Evolutionary conservation across 1,140 invertebrate species (phyloP).

Genomic region (Drosophila mayri): DNA sequence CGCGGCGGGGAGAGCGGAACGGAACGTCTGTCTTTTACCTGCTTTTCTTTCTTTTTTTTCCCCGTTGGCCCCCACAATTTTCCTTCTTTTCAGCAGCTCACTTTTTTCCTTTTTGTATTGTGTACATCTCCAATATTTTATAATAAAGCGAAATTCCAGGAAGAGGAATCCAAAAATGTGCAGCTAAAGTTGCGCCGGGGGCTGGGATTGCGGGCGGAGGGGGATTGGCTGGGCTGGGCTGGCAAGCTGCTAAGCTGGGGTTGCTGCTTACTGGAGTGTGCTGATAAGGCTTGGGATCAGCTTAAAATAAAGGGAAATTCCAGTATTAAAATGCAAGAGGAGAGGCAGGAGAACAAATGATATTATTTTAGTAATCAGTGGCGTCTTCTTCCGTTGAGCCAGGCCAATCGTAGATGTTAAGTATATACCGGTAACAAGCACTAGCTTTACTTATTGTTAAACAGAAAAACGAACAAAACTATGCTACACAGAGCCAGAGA

Average conservation of each 20-base stretch:
- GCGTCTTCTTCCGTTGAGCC: conserved; percentile 4
- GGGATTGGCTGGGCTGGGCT: background rate
- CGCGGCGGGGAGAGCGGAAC: conserved; percentile 7
- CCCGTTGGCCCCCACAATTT: conserved; percentile 9
- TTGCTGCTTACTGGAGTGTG: conserved; percentile 58
- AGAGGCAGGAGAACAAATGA: background rate
- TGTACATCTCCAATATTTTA: conserved; percentile 59
- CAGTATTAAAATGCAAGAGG: conserved; percentile 18
- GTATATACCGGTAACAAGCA: background rate
- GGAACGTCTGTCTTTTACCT: conserved; percentile 36
- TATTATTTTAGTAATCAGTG: conserved; percentile 36
- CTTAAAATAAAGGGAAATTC: conserved; percentile 53
- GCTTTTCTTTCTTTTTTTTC: conserved; percentile 6
- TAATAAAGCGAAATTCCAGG: conserved; percentile 57
- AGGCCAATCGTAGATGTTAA: background rate
- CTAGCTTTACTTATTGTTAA: background rate
- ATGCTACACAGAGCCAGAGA: too few relatives aligned
- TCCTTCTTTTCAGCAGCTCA: conserved; percentile 20
- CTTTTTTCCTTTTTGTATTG: conserved; percentile 22
- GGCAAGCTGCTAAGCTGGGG: conserved; percentile 17
- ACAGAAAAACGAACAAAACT: too few relatives aligned
- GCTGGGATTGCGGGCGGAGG: background rate
- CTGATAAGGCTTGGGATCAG: conserved; percentile 56
- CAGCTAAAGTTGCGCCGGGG: conserved; percentile 18
- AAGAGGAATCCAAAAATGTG: conserved; percentile 55